Base-by-base conservation (phyloP, 1,140 invertebrate genomes). In the Eueides isabella region DNA sequence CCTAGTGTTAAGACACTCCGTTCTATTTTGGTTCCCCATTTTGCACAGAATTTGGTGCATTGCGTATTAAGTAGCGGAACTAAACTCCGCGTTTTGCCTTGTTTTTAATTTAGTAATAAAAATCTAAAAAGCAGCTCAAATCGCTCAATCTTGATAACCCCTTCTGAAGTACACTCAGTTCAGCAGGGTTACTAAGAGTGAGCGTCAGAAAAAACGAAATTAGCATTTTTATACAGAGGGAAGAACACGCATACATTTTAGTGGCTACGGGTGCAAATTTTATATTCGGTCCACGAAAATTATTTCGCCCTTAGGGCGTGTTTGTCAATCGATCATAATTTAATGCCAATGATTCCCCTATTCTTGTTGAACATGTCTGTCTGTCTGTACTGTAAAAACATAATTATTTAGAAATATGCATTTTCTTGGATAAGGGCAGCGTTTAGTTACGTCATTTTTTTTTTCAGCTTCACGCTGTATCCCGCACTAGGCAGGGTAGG, bases 321-420 rank as follows among this genome's bases (percentile, higher is more conserved):
- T 65, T 38, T 61, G 23, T 38, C 41, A 67, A 72, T 72, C 71
- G 71, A 72, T 72, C 44, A 48, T 31, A 71, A 67, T 72, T 67
- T 61, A 29, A 72, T 72, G 71, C 28, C 29, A 29, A 41, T 23
- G 16, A 38, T 14, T 26, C 26, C 44, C 12, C 55, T 16, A 68
- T 19, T 19, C 7, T 44, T 7, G 41, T 44, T 12, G 14, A 38
- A 5, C n/a, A n/a, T 16, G 35, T 38, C 35, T 38, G 35, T 38
- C 14, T 14, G 35, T 38, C 1, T 38, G 16, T 5, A 5, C 16
- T 38, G 0, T 38, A 5, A 14, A 38, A 14, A 14, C 14, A 14
- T 16, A 38, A 5, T 16, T 38, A 5, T 38, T 4, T 38, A 38
- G 16, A 38, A 16, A 38, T 38, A 16, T 38, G 5, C n/a, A n/a